Evolutionary conservation across 2,113 vertebrate genomes (phyloP).

Genomic region (Calypte anna): DNA sequence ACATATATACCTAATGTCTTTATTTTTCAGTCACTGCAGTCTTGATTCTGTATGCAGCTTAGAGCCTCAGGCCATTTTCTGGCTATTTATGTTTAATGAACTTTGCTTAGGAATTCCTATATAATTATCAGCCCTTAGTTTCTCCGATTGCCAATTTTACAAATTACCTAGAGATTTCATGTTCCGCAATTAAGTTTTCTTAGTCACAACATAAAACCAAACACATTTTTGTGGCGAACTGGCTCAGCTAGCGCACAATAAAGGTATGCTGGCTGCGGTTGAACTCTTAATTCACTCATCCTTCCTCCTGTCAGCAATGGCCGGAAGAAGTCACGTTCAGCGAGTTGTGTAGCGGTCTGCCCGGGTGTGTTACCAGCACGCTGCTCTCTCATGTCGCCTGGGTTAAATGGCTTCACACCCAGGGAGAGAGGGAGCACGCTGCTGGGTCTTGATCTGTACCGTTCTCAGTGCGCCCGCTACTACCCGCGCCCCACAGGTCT

Average conservation of each 20-base stretch:
- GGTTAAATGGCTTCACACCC: accelerated
- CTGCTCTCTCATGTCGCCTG: accelerated
- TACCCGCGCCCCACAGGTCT: neutral
- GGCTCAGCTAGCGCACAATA: neutral
- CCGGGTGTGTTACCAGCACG: neutral
- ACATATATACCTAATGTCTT: neutral
- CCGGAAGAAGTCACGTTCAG: neutral
- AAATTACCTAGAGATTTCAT: neutral
- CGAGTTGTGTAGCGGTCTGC: accelerated
- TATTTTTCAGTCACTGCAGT: neutral
- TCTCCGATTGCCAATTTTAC: neutral
- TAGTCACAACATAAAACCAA: neutral
- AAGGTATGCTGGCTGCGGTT: neutral
- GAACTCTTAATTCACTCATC: accelerated
- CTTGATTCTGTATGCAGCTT: neutral
- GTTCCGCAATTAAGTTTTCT: neutral
- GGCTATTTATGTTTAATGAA: slow-evolving; percentile 5
- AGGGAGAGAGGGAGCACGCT: too few relatives aligned
- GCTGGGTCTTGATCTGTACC: accelerated
- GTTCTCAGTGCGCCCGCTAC: neutral
- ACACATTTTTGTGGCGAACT: neutral
- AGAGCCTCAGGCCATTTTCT: neutral
- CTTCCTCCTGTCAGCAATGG: neutral
- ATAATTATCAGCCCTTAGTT: neutral
- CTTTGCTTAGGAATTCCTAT: neutral